Base-by-base conservation (phyloP, 2,888 invertebrate genomes). In the Capitulum mitella region DNA sequence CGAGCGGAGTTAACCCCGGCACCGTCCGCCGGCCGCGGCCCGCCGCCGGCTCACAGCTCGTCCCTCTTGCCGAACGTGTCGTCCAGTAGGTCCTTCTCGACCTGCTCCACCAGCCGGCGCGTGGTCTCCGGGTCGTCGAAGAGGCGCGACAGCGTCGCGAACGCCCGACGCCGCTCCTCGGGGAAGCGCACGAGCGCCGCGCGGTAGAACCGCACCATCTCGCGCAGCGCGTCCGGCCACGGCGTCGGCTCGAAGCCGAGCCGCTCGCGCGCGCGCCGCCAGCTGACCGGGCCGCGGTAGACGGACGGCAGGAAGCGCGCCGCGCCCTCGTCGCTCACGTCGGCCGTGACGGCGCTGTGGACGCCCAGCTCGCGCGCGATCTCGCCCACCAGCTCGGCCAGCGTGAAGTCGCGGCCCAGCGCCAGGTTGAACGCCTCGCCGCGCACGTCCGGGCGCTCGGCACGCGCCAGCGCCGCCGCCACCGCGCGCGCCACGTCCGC, bases 391-490 rank as follows among this genome's bases (percentile, higher is more conserved):
- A 86, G 80, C 77, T 85, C 82, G 34, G 82, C 80, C 26, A 86
- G 81, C 22, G 85, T 86, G 40, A 85, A 83, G 5, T 82, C 83
- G 79, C 85, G 84, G 14, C 83, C 83, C 54, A 85, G 84, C n/a
- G 85, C 87, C 46, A 87, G 80, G 82, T 87, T 87, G 82, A 84
- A 86, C 0, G 84, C 84, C 58, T 85, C 82, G 80, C 86, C 84
- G 79, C 80, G 80, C 48, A 82, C 79, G 2, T 83, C 81, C 0
- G 79, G 77, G 14, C 80, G 80, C 37, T 81, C 1, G 22, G 70
- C 37, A 26, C 70, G 70, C 26, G 8, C 8, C 70, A 70, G 70
- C 70, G 40, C 70, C 10, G 70, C 40, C 40, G 22, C 37, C 40
- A 70, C 37, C 16, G 70, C 70, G n/a, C 70, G 70, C 40, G 70